Conservation (phyloP, 2,888 invertebrate genomes). For the Synanthedon vespiformis region DNA sequence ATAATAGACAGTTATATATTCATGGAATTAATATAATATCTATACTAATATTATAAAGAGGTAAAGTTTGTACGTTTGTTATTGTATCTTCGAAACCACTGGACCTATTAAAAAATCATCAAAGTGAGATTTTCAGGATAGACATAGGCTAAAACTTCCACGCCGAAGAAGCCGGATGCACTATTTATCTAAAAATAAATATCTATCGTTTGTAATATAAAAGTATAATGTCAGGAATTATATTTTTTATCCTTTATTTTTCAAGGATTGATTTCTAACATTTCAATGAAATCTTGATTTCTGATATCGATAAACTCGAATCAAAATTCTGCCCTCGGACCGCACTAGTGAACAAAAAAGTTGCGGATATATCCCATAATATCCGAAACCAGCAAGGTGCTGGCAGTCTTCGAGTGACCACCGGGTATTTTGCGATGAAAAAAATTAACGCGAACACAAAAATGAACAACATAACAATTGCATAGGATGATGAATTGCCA, state of each 20-base stretch:
- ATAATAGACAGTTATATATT: too few species aligned
- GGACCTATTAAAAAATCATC: too few species aligned
- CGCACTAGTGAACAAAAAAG: slow-evolving; percentile 32
- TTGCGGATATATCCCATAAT: slow-evolving; percentile 38
- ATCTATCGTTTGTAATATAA: too few species aligned
- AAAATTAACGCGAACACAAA: slow-evolving; percentile 22
- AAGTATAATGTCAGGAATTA: too few species aligned
- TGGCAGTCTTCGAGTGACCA: slow-evolving; percentile 40
- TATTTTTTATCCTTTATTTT: too few species aligned
- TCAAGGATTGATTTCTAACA: slow-evolving; percentile 3
- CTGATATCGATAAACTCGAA: not conserved
- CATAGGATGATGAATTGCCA: slow-evolving; percentile 51
- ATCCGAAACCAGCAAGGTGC: slow-evolving; percentile 36
- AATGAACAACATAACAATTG: slow-evolving; percentile 36
- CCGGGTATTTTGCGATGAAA: slow-evolving; percentile 38
- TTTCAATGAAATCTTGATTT: not conserved
- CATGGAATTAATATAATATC: not conserved
- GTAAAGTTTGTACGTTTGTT: too few species aligned
- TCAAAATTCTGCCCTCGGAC: slow-evolving; percentile 5
- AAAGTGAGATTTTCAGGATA: too few species aligned
- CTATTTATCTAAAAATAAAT: too few species aligned
- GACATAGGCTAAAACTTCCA: too few species aligned
- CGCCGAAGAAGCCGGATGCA: too few species aligned
- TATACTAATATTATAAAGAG: too few species aligned
- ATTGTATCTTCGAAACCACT: too few species aligned